Base-by-base conservation (phyloP, 2,888 invertebrate genomes). In the Mesorhabditis spiculigera region DNA sequence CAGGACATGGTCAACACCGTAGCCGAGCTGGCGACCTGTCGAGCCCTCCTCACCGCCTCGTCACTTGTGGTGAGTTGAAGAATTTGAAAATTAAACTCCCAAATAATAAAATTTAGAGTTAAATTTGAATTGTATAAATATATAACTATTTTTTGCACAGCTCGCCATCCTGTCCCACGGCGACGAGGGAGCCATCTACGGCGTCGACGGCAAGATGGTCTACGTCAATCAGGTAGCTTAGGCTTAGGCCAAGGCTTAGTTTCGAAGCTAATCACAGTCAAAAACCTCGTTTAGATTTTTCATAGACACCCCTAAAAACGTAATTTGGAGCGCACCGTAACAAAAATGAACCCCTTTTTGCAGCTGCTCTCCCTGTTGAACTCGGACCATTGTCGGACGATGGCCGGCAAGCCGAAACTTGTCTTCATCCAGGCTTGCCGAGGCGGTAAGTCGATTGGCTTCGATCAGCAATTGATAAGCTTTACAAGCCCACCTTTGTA, bases 371-470 rank as follows among this genome's bases (percentile, higher is more conserved):
- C 78, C 68, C 69, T 81, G 4, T 43, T 71, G 5, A 78, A 80
- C 66, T 83, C 86, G 16, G 84, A 82, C 4, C 68, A 73, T 65
- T 50, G 58, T n/a, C 58, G 10, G n/a, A 13, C 58, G 58, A 71
- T 86, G 66, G 75, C 75, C 4, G 81, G 81, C 44, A 86, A 86
- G 70, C 86, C 86, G 5, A 86, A 86, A 68, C 68, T 86, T 28
- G 76, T 85, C 61, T 80, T 86, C 66, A 68, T 86, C 2, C 86
- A 86, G 72, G 86, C 86, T 5, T 86, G 86, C 70, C 76, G 86
- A 72, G 86, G 86, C 72, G 78, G 84, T 81, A n/a, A 69, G 67
- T 74, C 62, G 4, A 41, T 50, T 50, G 58, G 28, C 28, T 28
- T 28, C 28, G 28, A 28, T 28, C 28, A 28, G 28, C 28, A 28